Conservation (phyloP, 2,797 vertebrate genomes). For the Merluccius polli region DNA sequence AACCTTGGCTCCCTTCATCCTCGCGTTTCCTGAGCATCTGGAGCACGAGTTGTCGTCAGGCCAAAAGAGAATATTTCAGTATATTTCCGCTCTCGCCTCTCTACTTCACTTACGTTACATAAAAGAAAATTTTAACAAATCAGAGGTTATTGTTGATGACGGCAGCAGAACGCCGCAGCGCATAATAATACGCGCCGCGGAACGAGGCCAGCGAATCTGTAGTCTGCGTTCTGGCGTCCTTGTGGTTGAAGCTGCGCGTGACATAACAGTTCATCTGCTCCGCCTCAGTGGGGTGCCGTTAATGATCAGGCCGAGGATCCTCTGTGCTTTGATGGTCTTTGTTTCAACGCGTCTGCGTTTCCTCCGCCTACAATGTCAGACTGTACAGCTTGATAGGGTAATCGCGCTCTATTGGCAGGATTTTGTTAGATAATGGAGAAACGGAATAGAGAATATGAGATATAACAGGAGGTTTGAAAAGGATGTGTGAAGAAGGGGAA, state of each 20-base stretch:
- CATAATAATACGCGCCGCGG: not conserved
- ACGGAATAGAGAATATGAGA: not conserved
- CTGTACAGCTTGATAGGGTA: not conserved
- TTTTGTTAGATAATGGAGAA: too few species aligned
- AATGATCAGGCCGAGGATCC: conserved; percentile 23
- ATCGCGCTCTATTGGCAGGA: too few species aligned
- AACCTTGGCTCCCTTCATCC: too few species aligned
- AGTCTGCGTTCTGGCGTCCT: conserved; percentile 20
- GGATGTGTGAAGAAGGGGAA: not conserved
- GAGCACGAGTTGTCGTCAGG: conserved; percentile 25
- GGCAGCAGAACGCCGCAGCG: conserved; percentile 10
- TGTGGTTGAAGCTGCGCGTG: conserved; percentile 20
- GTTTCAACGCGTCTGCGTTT: conserved; percentile 25
- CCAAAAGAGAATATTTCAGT: conserved; percentile 14
- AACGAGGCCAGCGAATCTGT: not conserved
- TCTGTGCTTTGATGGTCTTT: too few species aligned
- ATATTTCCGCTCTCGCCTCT: not conserved
- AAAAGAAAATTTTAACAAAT: conserved; percentile 9
- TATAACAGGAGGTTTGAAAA: not conserved
- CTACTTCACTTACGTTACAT: conserved; percentile 10
- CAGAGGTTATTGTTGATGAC: conserved; percentile 28
- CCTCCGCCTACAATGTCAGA: too few species aligned
- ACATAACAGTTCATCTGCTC: conserved; percentile 28
- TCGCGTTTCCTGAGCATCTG: conserved; percentile 6
- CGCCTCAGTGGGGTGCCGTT: conserved; percentile 8